Evolutionary conservation across 1,140 invertebrate genomes (phyloP).

Genomic region (Pteromalus puparum): DNA sequence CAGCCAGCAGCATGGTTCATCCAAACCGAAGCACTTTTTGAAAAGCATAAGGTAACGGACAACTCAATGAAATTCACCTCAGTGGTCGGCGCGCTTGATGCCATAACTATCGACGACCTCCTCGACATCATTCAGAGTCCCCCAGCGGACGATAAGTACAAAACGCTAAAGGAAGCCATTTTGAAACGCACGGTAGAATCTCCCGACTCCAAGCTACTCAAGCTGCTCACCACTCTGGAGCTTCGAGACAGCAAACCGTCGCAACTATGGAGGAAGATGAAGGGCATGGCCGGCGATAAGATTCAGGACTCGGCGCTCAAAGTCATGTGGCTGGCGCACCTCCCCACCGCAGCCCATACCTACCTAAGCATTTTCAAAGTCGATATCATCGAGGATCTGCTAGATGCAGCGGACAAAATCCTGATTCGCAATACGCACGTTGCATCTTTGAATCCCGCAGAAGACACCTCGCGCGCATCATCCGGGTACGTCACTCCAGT

Average conservation of each 20-base stretch:
- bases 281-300: neutral
- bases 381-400: too few species aligned
- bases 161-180: neutral
- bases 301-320: neutral
- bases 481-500: too few species aligned
- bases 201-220: neutral
- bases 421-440: too few species aligned
- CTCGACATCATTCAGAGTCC: neutral
- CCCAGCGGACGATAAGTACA: neutral
- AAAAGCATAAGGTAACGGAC: neutral
- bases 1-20: neutral
- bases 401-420: too few species aligned
- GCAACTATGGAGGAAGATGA: neutral
- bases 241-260: neutral
- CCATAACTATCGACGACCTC: neutral
- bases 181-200: neutral
- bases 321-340: neutral
- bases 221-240: neutral
- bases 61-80: neutral
- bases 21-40: neutral
- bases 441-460: too few species aligned
- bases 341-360: neutral
- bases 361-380: too few species aligned
- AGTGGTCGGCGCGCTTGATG: neutral
- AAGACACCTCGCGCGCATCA: too few species aligned